A percentile compares a stretch with the other conserved stretches of the same genome.
Conservation (phyloP, 2,797 vertebrate genomes). For the Semotilus atromaculatus region DNA sequence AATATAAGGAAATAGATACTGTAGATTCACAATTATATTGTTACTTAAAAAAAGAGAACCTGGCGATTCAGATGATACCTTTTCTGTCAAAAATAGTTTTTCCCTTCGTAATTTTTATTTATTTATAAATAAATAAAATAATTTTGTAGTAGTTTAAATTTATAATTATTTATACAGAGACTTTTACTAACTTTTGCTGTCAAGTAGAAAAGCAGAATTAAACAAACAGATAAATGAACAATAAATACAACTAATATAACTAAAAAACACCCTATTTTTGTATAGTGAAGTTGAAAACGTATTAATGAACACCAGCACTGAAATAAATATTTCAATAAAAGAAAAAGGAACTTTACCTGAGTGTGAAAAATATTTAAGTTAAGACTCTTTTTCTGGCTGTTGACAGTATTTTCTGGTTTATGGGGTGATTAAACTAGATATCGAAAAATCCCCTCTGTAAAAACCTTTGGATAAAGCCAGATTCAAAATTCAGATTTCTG, state of each 20-base stretch:
- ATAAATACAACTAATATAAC: not conserved
- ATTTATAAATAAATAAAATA: not conserved
- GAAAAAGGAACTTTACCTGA: too few species aligned
- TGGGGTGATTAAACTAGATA: too few species aligned
- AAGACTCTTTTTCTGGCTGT: too few species aligned
- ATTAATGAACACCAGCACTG: too few species aligned
- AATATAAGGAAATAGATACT: not conserved
- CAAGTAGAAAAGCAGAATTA: not conserved
- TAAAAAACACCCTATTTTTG: not conserved
- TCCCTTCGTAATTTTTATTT: not conserved
- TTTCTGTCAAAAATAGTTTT: not conserved
- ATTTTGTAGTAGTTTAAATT: too few species aligned
- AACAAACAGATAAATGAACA: not conserved
- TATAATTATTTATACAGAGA: not conserved
- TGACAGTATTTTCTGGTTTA: too few species aligned
- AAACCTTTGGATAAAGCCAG: too few species aligned
- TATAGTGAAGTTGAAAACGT: not conserved
- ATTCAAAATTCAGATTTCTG: too few species aligned
- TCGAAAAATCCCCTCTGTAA: too few species aligned
- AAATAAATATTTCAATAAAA: too few species aligned
- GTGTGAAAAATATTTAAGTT: too few species aligned
- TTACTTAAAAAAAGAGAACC: not conserved
- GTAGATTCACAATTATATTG: not conserved
- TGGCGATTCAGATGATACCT: not conserved
- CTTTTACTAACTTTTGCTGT: not conserved